Percentiles rank a stretch among this genome's conserved stretches.
Conservation (phyloP, 1,140 invertebrate genomes). For the Coptotermes formosanus region DNA sequence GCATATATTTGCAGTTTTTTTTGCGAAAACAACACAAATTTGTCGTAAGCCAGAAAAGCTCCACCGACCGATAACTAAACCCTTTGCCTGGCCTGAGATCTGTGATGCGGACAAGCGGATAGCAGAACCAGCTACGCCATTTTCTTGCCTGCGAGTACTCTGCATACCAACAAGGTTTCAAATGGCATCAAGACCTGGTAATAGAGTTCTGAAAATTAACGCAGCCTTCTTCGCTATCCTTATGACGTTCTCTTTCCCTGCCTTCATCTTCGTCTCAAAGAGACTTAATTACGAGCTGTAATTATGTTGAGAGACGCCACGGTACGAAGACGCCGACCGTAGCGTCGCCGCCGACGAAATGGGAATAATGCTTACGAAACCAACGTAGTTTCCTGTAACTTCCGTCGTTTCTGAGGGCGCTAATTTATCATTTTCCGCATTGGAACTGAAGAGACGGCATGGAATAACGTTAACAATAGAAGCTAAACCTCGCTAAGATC, state of each 20-base stretch:
- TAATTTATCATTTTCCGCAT: not conserved
- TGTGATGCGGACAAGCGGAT: not conserved
- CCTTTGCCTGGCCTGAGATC: too few species aligned
- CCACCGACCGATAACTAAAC: too few species aligned
- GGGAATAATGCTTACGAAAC: conserved; percentile 1
- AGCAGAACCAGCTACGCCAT: not conserved
- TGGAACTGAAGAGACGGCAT: not conserved
- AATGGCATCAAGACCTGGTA: not conserved
- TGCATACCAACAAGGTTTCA: conserved; percentile 1
- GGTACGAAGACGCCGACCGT: not conserved
- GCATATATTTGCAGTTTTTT: too few species aligned
- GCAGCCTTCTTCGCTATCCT: not conserved
- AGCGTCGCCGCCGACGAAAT: not conserved
- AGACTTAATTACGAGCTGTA: conserved; percentile 11
- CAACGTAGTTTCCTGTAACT: not conserved
- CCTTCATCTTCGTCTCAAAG: not conserved
- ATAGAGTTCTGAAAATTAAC: conserved; percentile 9
- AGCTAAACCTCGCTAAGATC: not conserved
- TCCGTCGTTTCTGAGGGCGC: not conserved
- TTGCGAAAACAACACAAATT: too few species aligned
- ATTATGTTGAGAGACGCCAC: not conserved
- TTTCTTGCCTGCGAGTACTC: not conserved
- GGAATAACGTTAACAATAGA: not conserved
- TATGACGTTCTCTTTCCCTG: not conserved
- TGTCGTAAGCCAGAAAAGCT: too few species aligned